These are phyloP conservation scores for Gonatopus flavifemur DNA, from an alignment of 1,140 invertebrate species.

Conservation along the genomic window DNA sequence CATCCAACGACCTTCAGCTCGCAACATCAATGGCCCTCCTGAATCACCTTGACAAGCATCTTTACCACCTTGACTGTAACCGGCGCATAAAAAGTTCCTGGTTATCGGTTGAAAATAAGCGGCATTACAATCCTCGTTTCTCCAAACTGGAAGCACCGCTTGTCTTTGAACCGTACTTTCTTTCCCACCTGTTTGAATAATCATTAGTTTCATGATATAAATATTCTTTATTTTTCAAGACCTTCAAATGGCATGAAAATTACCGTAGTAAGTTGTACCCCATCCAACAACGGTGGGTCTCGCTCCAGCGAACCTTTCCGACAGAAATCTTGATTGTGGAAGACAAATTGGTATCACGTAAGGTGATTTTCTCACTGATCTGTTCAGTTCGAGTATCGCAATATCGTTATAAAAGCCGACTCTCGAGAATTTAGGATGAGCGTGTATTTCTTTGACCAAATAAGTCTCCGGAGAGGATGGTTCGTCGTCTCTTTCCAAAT, in stretches of 20 bases:
- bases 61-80: slow-evolving; percentile 84
- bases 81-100: slow-evolving; percentile 87
- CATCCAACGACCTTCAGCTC: slow-evolving; percentile 73
- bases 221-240: no score
- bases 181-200: slow-evolving; percentile 64
- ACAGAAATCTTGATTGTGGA: slow-evolving; percentile 63
- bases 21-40: slow-evolving; percentile 84
- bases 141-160: slow-evolving; percentile 85
- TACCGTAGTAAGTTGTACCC: slow-evolving; percentile 83
- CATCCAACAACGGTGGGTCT: slow-evolving; percentile 88
- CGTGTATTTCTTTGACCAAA: slow-evolving; percentile 73
- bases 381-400: slow-evolving; percentile 75
- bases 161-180: slow-evolving; percentile 82
- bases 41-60: slow-evolving; percentile 83
- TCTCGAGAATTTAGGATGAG: slow-evolving; percentile 79
- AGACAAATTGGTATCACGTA: slow-evolving; percentile 89
- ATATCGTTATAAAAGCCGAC: slow-evolving; percentile 92
- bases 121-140: slow-evolving; percentile 85
- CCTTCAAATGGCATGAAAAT: no score
- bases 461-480: slow-evolving; percentile 78
- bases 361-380: slow-evolving; percentile 74
- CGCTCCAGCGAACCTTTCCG: slow-evolving; percentile 68
- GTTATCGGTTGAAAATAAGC: slow-evolving; percentile 92
- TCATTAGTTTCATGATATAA: no score
- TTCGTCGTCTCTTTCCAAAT: slow-evolving; percentile 78